Conservation (phyloP, 2,113 vertebrate genomes). For the Cisticola juncidis region DNA sequence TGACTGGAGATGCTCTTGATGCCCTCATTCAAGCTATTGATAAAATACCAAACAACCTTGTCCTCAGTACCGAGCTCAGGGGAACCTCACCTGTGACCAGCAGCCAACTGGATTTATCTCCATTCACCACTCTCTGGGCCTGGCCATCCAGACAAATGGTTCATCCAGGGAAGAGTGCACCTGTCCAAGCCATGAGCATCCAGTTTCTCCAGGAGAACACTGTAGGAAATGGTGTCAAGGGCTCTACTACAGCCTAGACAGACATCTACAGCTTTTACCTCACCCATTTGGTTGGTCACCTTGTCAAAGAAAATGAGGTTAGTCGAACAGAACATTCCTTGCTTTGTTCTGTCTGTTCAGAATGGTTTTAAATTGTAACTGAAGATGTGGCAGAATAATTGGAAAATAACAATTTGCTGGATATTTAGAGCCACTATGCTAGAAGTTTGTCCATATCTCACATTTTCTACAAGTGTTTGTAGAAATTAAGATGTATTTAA, state of each 20-base stretch:
- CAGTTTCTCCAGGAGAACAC: neutral
- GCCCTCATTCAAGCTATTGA: rapidly evolving
- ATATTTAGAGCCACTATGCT: neutral
- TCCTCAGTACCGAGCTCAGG: neutral
- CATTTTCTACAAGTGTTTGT: neutral
- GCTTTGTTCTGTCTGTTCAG: neutral
- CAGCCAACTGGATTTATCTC: neutral
- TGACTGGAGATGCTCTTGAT: neutral
- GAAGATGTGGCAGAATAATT: neutral
- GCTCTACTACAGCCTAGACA: rapidly evolving
- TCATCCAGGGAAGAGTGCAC: no score
- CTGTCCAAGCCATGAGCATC: neutral
- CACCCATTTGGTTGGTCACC: no score
- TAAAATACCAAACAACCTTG: neutral
- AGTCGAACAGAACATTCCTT: neutral
- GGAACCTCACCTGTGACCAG: neutral
- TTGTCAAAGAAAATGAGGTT: neutral
- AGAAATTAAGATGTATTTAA: neutral
- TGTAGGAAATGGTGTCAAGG: neutral
- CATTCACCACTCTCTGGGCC: neutral
- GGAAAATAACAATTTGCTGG: neutral
- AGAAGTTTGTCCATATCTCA: neutral
- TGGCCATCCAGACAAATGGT: neutral
- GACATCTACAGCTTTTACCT: neutral
- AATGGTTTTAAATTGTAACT: neutral